Evolutionary conservation across 2,888 invertebrate genomes (phyloP), one percentile per base, ranked within the genome.

Genomic region (Andrena marginata): DNA sequence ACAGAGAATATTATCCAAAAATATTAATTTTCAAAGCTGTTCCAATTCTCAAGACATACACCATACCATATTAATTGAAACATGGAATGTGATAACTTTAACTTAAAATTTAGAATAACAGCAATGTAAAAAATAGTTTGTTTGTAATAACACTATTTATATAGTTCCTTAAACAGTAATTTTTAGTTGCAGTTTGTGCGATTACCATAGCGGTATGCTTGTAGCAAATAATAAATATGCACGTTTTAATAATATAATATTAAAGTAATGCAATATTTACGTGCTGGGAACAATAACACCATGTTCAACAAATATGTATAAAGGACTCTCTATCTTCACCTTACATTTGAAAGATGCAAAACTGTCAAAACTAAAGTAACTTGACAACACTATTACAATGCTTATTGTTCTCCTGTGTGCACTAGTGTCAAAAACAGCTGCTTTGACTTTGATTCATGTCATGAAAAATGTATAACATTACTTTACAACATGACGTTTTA

Each of bases 111-210:
- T 29, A 29, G 20, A 65, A 65, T 13, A 42, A 20, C 5, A 65
- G 8, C 7, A 56, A 29, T 65, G 4, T 42, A 29, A 69, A n/a
- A 20, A 60, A 29, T 69, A n/a, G 60, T 16, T 49, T n/a, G 5
- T 59, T 60, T 6, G 13, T n/a, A 29, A 59, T 62, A 60, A 56
- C 42, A 31, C 13, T 62, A 29, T 51, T 64, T 63, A 54, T 72
- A 16, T 20, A 73, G 49, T 10, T 56, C 2, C 8, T 75, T 65
- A 67, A 60, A 51, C 31, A 5, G n/a, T 75, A 75, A 31, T 23
- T 20, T 56, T 54, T 79, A 77, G 23, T n/a, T 31, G 48, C 62
- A 68, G 63, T 77, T 77, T 77, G 77, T 79, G 79, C 77, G 79
- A 23, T 75, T 65, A 68, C 63, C 63, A 68, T 51, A 26, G 51